A percentile compares a stretch with the other conserved stretches of the same genome.
Evolutionary conservation across 2,797 vertebrate genomes (phyloP).

Genomic region (Peromyscus aztecus): DNA sequence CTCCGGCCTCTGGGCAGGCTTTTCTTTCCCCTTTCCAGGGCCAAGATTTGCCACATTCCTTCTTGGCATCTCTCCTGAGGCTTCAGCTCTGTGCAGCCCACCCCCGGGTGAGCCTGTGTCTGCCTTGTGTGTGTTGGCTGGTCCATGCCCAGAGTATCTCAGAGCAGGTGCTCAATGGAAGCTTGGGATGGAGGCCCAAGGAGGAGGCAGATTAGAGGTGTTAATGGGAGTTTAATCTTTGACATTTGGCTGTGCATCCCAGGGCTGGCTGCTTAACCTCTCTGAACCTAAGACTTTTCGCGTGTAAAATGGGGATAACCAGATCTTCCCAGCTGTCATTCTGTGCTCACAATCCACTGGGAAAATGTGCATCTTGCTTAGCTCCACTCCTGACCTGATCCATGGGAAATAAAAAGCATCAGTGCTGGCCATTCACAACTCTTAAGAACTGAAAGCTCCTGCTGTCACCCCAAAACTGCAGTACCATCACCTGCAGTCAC

Average conservation of each 20-base stretch:
- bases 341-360: background rate
- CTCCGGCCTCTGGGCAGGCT: background rate
- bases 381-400: background rate
- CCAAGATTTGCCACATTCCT: background rate
- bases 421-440: background rate
- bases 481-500: fast-evolving
- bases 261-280: background rate
- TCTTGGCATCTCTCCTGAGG: background rate
- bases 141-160: background rate
- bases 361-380: background rate
- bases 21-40: background rate
- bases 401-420: background rate
- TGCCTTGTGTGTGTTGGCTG: background rate
- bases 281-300: conserved; percentile 9
- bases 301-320: background rate
- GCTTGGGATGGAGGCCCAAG: background rate
- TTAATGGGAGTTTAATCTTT: background rate
- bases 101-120: background rate
- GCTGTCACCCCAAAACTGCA: too few relatives aligned
- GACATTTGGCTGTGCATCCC: background rate
- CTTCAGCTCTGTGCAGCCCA: fast-evolving
- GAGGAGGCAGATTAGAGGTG: background rate
- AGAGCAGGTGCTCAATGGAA: background rate
- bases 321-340: background rate
- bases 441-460: background rate